phyloP scores from a whole-genome alignment of 2,797 vertebrate genomes.

The Melanotaenia nigrans region DNA sequence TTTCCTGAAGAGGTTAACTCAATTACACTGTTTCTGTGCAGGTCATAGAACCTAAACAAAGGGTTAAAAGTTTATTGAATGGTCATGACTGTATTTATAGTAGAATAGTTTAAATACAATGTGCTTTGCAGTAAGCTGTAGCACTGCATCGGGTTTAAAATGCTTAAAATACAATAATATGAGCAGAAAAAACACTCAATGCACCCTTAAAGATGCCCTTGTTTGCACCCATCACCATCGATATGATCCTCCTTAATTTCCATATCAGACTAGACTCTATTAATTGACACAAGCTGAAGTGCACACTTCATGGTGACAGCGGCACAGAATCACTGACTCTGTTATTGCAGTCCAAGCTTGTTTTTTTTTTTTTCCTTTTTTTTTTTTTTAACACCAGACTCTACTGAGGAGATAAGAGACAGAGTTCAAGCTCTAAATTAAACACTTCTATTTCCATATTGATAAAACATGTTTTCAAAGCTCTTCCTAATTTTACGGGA shows the following conservation, averaged over 20 bases:
- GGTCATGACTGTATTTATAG: not conserved
- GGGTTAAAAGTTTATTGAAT: not conserved
- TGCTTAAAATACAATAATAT: not conserved
- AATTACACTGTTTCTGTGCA: conserved; percentile 3
- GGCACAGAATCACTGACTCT: conserved; percentile 40
- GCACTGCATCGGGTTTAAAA: not conserved
- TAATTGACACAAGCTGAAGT: conserved; percentile 59
- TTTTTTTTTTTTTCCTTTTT: conserved; percentile 2
- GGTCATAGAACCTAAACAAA: conserved; percentile 16
- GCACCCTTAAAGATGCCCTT: conserved; percentile 30
- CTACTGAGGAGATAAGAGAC: not conserved
- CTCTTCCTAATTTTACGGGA: not conserved
- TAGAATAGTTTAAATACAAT: not conserved
- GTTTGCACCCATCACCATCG: conserved; percentile 48
- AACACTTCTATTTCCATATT: conserved; percentile 12
- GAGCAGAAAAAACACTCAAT: conserved; percentile 13
- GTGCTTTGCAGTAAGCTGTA: not conserved
- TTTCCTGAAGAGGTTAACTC: conserved; percentile 5
- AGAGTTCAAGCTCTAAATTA: conserved; percentile 40
- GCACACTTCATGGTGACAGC: conserved; percentile 48
- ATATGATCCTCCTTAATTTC: conserved; percentile 45
- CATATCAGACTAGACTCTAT: conserved; percentile 51
- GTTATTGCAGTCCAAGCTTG: conserved; percentile 42
- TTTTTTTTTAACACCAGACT: not conserved
- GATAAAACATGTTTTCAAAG: conserved; percentile 2